Evolutionary conservation across 2,113 vertebrate genomes (phyloP).

Genomic region (Upupa epops): DNA sequence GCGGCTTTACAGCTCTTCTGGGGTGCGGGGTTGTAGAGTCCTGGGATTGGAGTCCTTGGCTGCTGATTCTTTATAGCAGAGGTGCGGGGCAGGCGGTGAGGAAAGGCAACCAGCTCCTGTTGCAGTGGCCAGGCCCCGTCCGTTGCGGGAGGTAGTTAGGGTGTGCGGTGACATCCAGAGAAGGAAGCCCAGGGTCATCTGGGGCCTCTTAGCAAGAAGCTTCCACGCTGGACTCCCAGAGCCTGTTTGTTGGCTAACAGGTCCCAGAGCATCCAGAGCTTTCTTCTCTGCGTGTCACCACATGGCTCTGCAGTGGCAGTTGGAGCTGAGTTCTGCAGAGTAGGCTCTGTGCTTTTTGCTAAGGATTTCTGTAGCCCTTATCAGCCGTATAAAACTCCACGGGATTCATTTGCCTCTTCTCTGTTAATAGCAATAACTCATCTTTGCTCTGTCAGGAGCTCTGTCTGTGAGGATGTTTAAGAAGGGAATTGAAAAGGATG

Average conservation of each 20-base stretch:
- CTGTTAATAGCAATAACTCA: neutral
- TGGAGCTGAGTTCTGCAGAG: neutral
- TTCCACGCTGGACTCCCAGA: accelerated
- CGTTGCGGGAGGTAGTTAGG: accelerated
- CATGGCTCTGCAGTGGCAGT: accelerated
- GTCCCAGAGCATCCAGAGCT: too few species aligned
- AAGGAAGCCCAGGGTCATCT: accelerated
- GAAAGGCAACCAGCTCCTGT: accelerated
- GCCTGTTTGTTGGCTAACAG: too few species aligned
- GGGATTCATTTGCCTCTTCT: too few species aligned
- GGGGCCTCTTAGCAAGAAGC: accelerated
- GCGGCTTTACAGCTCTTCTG: neutral
- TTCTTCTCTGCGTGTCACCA: too few species aligned
- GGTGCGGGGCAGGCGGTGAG: accelerated
- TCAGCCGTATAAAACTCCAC: too few species aligned
- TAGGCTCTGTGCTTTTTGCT: accelerated
- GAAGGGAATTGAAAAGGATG: neutral
- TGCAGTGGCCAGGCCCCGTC: accelerated
- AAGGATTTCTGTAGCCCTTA: neutral
- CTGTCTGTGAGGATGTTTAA: neutral
- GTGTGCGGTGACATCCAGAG: neutral
- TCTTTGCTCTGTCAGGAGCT: neutral
- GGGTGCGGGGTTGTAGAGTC: accelerated
- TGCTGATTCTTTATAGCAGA: too few species aligned
- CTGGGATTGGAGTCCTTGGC: neutral